phyloP scores from a whole-genome alignment of 2,888 invertebrate genomes.

The Fragum whitleyi region DNA sequence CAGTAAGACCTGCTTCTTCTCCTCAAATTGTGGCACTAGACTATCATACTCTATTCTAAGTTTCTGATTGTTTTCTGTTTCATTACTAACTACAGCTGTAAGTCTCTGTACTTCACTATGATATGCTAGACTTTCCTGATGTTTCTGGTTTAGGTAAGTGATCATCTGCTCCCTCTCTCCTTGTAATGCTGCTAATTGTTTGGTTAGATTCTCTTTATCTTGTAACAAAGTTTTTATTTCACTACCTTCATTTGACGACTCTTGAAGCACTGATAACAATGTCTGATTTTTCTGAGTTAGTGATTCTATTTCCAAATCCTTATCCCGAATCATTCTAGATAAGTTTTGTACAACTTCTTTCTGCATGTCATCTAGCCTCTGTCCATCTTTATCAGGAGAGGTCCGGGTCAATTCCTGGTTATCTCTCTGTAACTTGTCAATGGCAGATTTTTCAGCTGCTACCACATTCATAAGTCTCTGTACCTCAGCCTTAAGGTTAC shows the following conservation, averaged over 20 bases:
- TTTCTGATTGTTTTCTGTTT: slow-evolving; percentile 76
- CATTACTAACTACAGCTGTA: slow-evolving; percentile 71
- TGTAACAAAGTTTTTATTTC: slow-evolving; percentile 74
- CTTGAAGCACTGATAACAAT: slow-evolving; percentile 83
- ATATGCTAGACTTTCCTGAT: slow-evolving; percentile 93
- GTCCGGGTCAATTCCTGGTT: slow-evolving; percentile 75
- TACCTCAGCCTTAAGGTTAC: slow-evolving; percentile 83
- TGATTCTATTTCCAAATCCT: slow-evolving; percentile 85
- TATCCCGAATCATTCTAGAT: slow-evolving; percentile 84
- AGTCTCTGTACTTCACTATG: slow-evolving; percentile 94
- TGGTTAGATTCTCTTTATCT: slow-evolving; percentile 83
- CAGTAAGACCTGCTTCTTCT: slow-evolving; percentile 83
- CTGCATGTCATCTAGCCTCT: slow-evolving; percentile 82
- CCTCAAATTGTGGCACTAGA: slow-evolving; percentile 84
- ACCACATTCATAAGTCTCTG: slow-evolving; percentile 84
- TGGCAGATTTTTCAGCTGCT: slow-evolving; percentile 83
- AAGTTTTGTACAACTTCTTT: slow-evolving; percentile 85
- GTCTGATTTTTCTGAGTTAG: slow-evolving; percentile 84
- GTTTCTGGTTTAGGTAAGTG: slow-evolving; percentile 90
- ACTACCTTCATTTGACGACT: slow-evolving; percentile 70
- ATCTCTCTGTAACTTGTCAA: slow-evolving; percentile 84
- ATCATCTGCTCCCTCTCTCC: slow-evolving; percentile 85
- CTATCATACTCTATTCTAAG: slow-evolving; percentile 79
- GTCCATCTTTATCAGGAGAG: slow-evolving; percentile 81
- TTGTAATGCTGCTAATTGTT: slow-evolving; percentile 88